Conservation (phyloP, 2,888 invertebrate genomes). For the Torymus auratus region DNA sequence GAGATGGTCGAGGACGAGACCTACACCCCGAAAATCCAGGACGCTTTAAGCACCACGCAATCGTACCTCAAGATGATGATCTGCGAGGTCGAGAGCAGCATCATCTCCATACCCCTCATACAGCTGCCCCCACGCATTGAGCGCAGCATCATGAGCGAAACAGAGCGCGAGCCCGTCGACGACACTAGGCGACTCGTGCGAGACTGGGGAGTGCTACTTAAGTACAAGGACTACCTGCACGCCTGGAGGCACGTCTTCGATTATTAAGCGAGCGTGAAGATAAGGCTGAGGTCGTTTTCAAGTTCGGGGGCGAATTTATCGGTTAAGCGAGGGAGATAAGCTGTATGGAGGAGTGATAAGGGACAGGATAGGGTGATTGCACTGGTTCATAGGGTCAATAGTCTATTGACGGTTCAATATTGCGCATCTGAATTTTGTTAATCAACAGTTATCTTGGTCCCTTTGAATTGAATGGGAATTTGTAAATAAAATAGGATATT, state of each 20-base stretch:
- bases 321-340: too few species aligned
- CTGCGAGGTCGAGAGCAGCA: slow-evolving; percentile 79
- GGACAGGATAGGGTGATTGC: too few species aligned
- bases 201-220: slow-evolving; percentile 75
- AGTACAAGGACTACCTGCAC: slow-evolving; percentile 74
- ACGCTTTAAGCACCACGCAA: slow-evolving; percentile 72
- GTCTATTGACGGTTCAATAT: too few species aligned
- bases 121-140: slow-evolving; percentile 68
- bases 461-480: too few species aligned
- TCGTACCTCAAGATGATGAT: slow-evolving; percentile 75
- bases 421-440: too few species aligned
- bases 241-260: slow-evolving; percentile 69
- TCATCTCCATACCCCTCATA: slow-evolving; percentile 64
- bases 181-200: slow-evolving; percentile 72
- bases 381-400: too few species aligned
- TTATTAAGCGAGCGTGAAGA: slow-evolving; percentile 14
- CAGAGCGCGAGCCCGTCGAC: slow-evolving; percentile 70
- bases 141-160: slow-evolving; percentile 71
- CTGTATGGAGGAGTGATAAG: too few species aligned
- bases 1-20: slow-evolving; percentile 77
- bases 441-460: too few species aligned
- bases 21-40: slow-evolving; percentile 74
- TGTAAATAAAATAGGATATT: not conserved
- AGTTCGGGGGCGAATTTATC: too few species aligned
- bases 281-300: too few species aligned